Conservation (phyloP, 92 coral and sea anemone genomes). For the Muricea muricata region DNA sequence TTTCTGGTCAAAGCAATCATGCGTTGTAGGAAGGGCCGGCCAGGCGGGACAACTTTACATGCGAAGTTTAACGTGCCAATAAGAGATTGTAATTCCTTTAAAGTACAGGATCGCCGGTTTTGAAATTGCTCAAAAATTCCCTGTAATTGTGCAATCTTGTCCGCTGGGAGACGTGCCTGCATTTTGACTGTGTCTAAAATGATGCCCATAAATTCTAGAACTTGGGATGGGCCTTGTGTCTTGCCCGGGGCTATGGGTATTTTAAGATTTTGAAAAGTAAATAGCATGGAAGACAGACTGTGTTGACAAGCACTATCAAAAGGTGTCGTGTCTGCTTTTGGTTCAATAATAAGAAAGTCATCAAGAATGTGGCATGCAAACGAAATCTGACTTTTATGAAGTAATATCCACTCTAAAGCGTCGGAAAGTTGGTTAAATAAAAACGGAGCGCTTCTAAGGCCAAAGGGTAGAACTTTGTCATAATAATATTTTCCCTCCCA, state of each 20-base stretch:
- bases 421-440: conserved; percentile 65
- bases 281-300: conserved; percentile 49
- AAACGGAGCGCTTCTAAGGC: conserved; percentile 68
- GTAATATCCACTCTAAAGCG: conserved; percentile 65
- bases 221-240: conserved; percentile 50
- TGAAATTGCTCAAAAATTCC: background rate
- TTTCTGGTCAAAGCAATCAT: conserved; percentile 50
- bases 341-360: conserved; percentile 57
- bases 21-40: conserved; percentile 48
- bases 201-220: conserved; percentile 56
- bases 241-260: conserved; percentile 34
- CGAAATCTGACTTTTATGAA: conserved; percentile 44
- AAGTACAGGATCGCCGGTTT: conserved; percentile 6
- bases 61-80: conserved; percentile 61
- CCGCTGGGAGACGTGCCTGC: conserved; percentile 62
- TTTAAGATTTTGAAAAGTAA: conserved; percentile 19
- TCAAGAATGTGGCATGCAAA: conserved; percentile 65
- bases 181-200: conserved; percentile 44
- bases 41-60: conserved; percentile 53
- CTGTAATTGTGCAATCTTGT: conserved; percentile 8
- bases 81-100: conserved; percentile 41
- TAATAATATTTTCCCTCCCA: no score
- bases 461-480: no score
- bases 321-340: conserved; percentile 41
- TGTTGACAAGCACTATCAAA: conserved; percentile 38